Percentiles rank a stretch among this genome's conserved stretches.
Conservation (phyloP, 2,797 vertebrate genomes). For the Hydrophis major region DNA sequence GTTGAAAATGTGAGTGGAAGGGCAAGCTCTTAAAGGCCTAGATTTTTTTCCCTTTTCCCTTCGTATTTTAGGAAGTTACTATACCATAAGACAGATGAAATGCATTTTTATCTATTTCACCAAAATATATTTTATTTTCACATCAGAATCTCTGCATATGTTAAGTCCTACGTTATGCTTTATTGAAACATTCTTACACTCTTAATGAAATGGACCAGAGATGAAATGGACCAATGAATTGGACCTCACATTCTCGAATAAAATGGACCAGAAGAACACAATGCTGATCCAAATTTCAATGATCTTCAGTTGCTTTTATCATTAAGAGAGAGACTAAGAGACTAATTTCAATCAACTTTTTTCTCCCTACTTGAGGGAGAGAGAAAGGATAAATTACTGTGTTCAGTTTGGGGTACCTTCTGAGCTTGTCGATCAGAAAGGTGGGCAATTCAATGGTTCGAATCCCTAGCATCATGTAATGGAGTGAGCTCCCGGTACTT, state of each 20-base stretch:
- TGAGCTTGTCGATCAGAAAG: too few species aligned
- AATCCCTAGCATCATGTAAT: too few species aligned
- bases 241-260: neutral
- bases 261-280: neutral
- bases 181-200: neutral
- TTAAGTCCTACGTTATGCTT: neutral
- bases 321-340: neutral
- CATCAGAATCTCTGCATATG: neutral
- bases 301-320: neutral
- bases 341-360: neutral
- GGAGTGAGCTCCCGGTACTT: too few species aligned
- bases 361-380: neutral
- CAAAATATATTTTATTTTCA: neutral
- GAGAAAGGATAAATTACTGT: neutral
- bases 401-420: neutral
- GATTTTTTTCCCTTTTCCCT: constrained; percentile 52
- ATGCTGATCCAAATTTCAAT: neutral
- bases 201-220: neutral
- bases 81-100: constrained; percentile 49
- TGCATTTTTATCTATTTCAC: neutral
- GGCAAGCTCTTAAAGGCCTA: constrained; percentile 68
- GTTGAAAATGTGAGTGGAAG: constrained; percentile 86
- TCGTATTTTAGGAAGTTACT: constrained; percentile 70
- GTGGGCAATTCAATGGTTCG: too few species aligned
- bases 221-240: neutral